Conservation (phyloP, 1,140 invertebrate genomes). For the Watersipora subatra region DNA sequence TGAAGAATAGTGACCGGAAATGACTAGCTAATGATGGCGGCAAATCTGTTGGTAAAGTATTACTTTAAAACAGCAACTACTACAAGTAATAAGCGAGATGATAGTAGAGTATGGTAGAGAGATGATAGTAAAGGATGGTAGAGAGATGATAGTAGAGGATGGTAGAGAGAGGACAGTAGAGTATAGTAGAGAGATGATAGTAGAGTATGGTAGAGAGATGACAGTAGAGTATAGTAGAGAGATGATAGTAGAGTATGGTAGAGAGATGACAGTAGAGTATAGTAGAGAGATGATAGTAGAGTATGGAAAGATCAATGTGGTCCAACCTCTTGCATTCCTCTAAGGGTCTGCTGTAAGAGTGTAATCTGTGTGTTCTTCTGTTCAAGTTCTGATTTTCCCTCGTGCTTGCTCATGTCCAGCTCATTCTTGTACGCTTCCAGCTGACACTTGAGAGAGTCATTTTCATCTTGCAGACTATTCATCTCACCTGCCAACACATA, state of each 20-base stretch:
- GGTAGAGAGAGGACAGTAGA: no score
- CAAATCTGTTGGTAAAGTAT: no score
- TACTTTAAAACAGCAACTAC: no score
- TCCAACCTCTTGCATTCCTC: conserved; percentile 58
- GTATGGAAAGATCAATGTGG: conserved; percentile 19
- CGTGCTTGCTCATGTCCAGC: conserved; percentile 52
- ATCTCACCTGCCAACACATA: neutral
- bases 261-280: conserved; percentile 1
- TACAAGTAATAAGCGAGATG: no score
- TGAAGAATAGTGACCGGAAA: no score
- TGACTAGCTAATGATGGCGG: no score
- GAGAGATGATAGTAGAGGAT: neutral
- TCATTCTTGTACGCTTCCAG: conserved; percentile 88
- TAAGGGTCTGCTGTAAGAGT: conserved; percentile 59
- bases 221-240: neutral
- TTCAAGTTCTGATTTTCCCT: conserved; percentile 46
- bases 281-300: conserved; percentile 8
- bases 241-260: conserved; percentile 16
- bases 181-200: neutral
- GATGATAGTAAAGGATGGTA: conserved; percentile 3
- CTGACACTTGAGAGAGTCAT: conserved; percentile 77
- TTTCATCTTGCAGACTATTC: conserved; percentile 56
- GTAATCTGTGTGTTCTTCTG: conserved; percentile 58
- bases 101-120: no score
- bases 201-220: neutral